These are phyloP conservation scores for Invenusta paracnida DNA, from an alignment of 2,888 invertebrate species.

Conservation along the genomic window DNA sequence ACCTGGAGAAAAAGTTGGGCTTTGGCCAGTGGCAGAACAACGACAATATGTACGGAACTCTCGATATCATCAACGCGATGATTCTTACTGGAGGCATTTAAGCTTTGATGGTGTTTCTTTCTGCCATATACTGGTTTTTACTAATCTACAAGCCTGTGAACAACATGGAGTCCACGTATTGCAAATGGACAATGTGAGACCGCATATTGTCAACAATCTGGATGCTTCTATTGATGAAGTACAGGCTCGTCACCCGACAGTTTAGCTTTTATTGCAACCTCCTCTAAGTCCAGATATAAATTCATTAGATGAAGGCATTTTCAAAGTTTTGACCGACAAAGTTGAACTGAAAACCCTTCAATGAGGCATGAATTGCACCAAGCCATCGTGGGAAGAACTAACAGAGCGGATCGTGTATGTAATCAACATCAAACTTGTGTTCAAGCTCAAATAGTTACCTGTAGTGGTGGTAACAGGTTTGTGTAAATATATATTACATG, in stretches of 20 bases:
- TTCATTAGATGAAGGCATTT: not conserved
- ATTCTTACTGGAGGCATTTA: not conserved
- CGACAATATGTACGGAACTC: not conserved
- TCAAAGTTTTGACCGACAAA: not conserved
- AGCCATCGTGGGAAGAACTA: not conserved
- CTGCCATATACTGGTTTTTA: not conserved
- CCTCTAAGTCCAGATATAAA: not conserved
- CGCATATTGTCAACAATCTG: not conserved
- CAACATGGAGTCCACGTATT: not conserved
- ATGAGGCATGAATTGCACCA: not conserved
- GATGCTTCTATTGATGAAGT: not conserved
- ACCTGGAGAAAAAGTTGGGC: not conserved
- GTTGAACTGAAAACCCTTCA: not conserved
- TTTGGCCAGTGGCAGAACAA: not conserved
- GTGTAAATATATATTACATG: not conserved
- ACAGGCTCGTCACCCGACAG: not conserved
- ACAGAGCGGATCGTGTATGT: not conserved
- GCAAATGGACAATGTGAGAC: not conserved
- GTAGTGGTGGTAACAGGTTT: not conserved
- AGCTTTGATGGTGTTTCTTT: not conserved
- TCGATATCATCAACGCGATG: not conserved
- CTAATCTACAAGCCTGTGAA: not conserved
- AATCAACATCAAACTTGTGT: not conserved
- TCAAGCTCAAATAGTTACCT: not conserved
- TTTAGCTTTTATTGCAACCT: not conserved